phyloP scores from a whole-genome alignment of 35 echinoderm and acorn worm species.

The Lytechinus pictus region DNA sequence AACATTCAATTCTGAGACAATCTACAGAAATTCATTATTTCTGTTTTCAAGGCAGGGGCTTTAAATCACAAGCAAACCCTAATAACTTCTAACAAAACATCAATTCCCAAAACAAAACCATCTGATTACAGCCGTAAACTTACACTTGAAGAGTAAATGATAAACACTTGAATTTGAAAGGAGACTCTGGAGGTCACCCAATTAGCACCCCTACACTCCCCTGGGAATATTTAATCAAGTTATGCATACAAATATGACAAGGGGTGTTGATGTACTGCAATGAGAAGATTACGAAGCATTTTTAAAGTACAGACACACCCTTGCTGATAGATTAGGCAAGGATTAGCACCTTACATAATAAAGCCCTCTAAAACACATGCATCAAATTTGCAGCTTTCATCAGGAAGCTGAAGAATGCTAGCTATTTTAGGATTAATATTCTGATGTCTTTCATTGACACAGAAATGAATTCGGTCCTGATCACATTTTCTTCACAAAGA shows the following conservation, averaged over 20 bases:
- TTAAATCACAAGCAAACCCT: neutral
- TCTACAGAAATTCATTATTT: no score
- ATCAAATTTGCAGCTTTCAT: neutral
- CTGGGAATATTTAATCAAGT: neutral
- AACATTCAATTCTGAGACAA: no score
- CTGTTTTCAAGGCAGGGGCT: neutral
- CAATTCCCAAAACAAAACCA: neutral
- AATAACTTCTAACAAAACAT: neutral
- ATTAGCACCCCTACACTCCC: neutral
- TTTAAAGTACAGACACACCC: neutral
- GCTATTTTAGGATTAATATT: neutral
- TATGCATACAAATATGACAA: neutral
- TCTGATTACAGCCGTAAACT: neutral
- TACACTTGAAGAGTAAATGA: neutral
- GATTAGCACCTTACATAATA: neutral
- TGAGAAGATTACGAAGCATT: neutral
- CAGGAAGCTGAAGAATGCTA: neutral
- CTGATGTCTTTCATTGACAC: neutral
- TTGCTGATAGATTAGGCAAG: neutral
- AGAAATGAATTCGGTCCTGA: neutral
- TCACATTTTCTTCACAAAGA: neutral
- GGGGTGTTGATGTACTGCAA: neutral
- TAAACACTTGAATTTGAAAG: neutral
- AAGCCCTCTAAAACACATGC: neutral
- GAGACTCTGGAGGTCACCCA: neutral